Conservation (phyloP, 2,797 vertebrate genomes). For the Myotis pilosus region DNA sequence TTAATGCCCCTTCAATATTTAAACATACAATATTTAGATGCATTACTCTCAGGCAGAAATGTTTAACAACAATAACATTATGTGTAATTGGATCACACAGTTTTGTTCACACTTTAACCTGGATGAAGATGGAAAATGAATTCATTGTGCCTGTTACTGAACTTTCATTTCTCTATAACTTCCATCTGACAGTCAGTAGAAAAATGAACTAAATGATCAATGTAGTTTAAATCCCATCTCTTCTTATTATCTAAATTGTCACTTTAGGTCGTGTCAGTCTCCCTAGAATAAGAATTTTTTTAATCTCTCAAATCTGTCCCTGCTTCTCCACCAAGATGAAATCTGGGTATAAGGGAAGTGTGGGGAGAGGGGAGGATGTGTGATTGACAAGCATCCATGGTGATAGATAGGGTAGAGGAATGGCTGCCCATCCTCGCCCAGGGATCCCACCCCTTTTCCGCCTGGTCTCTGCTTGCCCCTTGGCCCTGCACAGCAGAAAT, state of each 20-base stretch:
- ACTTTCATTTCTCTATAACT: background rate
- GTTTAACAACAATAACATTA: conserved; percentile 32
- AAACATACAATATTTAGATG: conserved; percentile 13
- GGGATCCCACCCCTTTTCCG: too few relatives aligned
- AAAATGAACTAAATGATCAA: background rate
- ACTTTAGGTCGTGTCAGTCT: background rate
- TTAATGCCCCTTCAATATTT: conserved; percentile 51
- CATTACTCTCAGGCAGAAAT: background rate
- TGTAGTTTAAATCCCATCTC: conserved; percentile 26
- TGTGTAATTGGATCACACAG: background rate
- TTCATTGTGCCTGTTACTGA: background rate
- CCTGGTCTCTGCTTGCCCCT: background rate
- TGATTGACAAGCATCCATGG: background rate
- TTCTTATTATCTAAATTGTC: conserved; percentile 12
- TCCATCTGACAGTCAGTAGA: background rate
- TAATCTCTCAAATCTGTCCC: background rate
- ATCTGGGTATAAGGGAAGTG: background rate
- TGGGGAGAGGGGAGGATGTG: background rate
- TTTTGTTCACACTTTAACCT: conserved; percentile 19
- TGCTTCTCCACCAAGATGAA: background rate
- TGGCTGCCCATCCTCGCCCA: background rate
- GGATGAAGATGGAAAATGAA: background rate
- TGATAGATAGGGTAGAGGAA: background rate
- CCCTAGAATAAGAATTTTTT: background rate
- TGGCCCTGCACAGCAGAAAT: background rate